phyloP scores from a whole-genome alignment of 2,888 invertebrate genomes.

The Leptura quadrifasciata region DNA sequence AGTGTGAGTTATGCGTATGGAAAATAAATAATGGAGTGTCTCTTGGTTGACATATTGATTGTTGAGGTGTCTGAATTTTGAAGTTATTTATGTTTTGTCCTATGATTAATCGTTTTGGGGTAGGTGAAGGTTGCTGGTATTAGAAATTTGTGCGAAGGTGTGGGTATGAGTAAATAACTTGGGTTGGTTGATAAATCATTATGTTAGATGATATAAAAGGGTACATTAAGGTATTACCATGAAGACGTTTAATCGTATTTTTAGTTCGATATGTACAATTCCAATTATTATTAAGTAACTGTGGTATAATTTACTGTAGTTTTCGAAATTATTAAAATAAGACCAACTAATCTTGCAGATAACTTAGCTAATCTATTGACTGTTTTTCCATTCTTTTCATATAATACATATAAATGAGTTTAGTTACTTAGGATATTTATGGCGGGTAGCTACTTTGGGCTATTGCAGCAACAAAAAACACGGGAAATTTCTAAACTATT shows the following conservation, averaged over 20 bases:
- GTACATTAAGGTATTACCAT: neutral
- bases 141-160: conserved; percentile 12
- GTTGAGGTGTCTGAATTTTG: conserved; percentile 15
- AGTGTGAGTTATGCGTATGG: neutral
- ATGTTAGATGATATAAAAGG: neutral
- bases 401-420: too few relatives aligned
- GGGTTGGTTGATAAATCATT: conserved; percentile 36
- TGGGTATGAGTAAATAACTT: neutral
- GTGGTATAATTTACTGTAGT: neutral
- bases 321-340: too few relatives aligned
- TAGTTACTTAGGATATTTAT: too few relatives aligned
- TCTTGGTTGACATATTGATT: conserved; percentile 28
- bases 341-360: too few relatives aligned
- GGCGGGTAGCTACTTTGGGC: too few relatives aligned
- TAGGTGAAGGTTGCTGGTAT: conserved; percentile 25
- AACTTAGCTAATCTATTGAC: too few relatives aligned
- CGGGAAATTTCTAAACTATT: too few relatives aligned
- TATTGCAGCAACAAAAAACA: too few relatives aligned
- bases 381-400: too few relatives aligned
- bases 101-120: conserved; percentile 32
- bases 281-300: neutral
- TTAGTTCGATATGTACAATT: neutral
- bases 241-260: neutral
- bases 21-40: neutral
- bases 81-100: conserved; percentile 1